phyloP scores from a whole-genome alignment of 2,113 vertebrate species.

The Uria aalge region DNA sequence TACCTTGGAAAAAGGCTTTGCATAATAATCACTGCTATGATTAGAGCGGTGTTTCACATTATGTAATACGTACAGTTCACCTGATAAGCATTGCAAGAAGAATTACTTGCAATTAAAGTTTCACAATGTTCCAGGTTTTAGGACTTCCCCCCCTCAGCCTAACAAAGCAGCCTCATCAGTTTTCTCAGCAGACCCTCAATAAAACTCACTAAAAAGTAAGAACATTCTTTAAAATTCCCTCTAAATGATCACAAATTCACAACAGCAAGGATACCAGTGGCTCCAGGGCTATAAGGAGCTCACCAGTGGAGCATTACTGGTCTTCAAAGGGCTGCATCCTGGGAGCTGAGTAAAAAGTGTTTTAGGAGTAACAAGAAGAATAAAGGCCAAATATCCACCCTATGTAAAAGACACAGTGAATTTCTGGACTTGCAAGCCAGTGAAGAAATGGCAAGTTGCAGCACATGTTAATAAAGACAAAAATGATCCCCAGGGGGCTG shows the following conservation, averaged over 20 bases:
- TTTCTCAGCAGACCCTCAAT: background rate
- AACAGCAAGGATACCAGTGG: background rate
- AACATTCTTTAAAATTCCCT: background rate
- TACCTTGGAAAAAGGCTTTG: constrained; percentile 40
- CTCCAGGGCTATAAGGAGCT: background rate
- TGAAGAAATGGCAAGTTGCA: background rate
- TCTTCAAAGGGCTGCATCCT: background rate
- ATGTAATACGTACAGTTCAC: constrained; percentile 9
- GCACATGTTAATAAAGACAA: background rate
- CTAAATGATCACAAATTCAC: background rate
- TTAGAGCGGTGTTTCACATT: background rate
- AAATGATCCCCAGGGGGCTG: background rate
- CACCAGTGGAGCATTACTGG: background rate
- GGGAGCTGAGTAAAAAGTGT: background rate
- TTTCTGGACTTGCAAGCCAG: background rate
- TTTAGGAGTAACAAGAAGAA: background rate
- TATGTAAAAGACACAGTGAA: background rate
- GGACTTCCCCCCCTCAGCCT: background rate
- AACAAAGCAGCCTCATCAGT: background rate
- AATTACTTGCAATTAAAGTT: background rate
- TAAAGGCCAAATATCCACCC: background rate
- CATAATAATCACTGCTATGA: constrained; percentile 47
- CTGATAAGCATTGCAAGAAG: background rate
- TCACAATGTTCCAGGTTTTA: background rate
- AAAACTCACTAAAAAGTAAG: background rate